Evolutionary conservation across 2,888 invertebrate species (phyloP), one percentile per base, ranked within the genome.

Genomic region (Sicus ferrugineus): DNA sequence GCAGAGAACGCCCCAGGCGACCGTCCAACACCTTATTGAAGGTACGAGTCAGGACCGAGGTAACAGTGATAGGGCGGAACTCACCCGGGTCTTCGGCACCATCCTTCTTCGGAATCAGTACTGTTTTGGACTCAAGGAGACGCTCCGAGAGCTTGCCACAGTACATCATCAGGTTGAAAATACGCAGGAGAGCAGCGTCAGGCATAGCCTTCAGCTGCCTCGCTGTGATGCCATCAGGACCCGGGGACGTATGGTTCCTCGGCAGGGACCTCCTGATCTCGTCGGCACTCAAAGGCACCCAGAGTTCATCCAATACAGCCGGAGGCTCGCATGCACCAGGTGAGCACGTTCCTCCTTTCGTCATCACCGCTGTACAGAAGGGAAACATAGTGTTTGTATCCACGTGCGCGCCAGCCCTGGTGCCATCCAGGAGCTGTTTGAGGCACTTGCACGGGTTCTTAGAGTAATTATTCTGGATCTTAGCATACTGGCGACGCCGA

Each of bases 161-260:
- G 6, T 38, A 61, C 31, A 61, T 28, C 9, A 61, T 11, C n/a
- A 61, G 23, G 16, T 16, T 38, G 5, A 61, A 34, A 7, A 61
- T 30, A 21, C 38, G 26, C n/a, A 21, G n/a, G 6, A 34, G 3
- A n/a, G 4, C n/a, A 19, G n/a, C 61, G 7, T 5, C 4, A 7
- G 61, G 38, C 6, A 61, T 16, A 6, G 11, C 34, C 38, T 31
- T 61, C n/a, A 42, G 28, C 52, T 52, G 21, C 11, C 11, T 52
- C 4, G 52, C 5, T 6, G 23, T 19, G 6, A 52, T 11, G 14
- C 63, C 63, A 26, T 63, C 63, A 14, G 63, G 63, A 6, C 63
- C 63, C 2, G 63, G 63, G 11, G 42, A 11, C n/a, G 62, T 62
- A 38, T 38, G 6, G 7, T 3, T 23, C 19, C 5, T 11, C 5